phyloP scores from a whole-genome alignment of 64 coral and sea anemone species.

The Montipora capricornis region DNA sequence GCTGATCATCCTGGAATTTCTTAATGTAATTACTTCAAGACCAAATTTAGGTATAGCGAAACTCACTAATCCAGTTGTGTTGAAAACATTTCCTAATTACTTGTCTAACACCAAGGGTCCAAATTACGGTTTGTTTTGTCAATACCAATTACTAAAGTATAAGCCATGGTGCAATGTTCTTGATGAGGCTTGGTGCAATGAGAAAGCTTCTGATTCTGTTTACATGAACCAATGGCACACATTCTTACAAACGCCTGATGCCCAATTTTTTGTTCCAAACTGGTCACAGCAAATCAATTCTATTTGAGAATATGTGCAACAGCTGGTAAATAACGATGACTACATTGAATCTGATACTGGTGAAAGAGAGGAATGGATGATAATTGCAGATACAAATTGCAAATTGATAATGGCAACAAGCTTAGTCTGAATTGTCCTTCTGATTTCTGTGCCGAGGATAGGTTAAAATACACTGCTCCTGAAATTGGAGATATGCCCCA shows the following conservation, averaged over 20 bases:
- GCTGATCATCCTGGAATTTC: conserved; percentile 27
- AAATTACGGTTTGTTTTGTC: conserved; percentile 34
- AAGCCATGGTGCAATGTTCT: conserved; percentile 53
- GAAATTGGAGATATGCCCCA: conserved; percentile 70
- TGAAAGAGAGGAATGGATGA: conserved; percentile 67
- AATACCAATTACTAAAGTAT: conserved; percentile 51
- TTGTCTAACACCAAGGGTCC: conserved; percentile 7
- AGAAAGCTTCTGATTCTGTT: conserved; percentile 31
- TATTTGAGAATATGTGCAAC: conserved; percentile 53
- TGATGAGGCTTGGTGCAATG: conserved; percentile 51
- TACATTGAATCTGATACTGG: conserved; percentile 16
- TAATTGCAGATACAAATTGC: conserved; percentile 22
- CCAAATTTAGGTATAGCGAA: neutral
- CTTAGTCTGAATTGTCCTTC: neutral
- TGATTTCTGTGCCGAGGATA: conserved; percentile 37
- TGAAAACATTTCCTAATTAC: conserved; percentile 39
- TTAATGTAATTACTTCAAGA: neutral
- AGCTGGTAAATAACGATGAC: conserved; percentile 11
- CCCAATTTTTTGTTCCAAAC: conserved; percentile 27
- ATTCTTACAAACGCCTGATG: conserved; percentile 34
- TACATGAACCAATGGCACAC: conserved; percentile 48
- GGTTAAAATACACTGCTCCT: conserved; percentile 48
- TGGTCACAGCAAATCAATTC: conserved; percentile 67
- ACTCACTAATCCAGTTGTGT: neutral
- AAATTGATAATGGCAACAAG: neutral